Evolutionary conservation across 2,113 vertebrate genomes (phyloP), one percentile per base, ranked within the genome.

Genomic region (Toxotes chatareus): DNA sequence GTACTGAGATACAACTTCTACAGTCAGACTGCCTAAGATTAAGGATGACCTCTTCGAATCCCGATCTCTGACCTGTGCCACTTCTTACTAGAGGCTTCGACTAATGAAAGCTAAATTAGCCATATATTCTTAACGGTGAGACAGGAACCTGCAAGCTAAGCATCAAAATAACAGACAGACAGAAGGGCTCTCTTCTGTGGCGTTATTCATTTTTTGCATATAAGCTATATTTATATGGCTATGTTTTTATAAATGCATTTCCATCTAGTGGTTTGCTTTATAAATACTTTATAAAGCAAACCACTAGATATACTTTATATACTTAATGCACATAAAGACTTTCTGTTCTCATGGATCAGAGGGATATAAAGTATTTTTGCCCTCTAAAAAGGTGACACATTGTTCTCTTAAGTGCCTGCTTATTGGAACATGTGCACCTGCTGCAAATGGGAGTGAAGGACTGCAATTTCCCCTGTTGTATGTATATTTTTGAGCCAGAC

Each of bases 61-160:
- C 42, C 70, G 72, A 83, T 57, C 77, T 51, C 42, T 84, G 34
- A 67, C 71, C 79, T 63, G 38, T 31, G 55, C 12, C 44, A 42
- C 46, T 42, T 19, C 53, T 19, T 61, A 16, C n/a, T 2, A 23
- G 14, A 76, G 51, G 66, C 62, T 64, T 59, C 76, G 36, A 72
- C 34, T 17, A 78, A 17, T 77, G 55, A 85, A 56, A 36, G 49
- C 40, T 63, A 74, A 68, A 71, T 76, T 44, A 69, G n/a, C 23
- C 51, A 23, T 42, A 17, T 56, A 61, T 31, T 72, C 34, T 40
- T 42, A 8, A 36, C 8, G 46, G 38, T 19, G 5, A 49, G 47
- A 42, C 31, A 10, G 19, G 5, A 72, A 31, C 23, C 13, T 49
- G 61, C 31, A n/a, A 72, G 59, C 27, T 59, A 46, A 46, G 21